Conservation (phyloP, 2,797 vertebrate genomes). For the Ctenopoma kingsleyae region DNA sequence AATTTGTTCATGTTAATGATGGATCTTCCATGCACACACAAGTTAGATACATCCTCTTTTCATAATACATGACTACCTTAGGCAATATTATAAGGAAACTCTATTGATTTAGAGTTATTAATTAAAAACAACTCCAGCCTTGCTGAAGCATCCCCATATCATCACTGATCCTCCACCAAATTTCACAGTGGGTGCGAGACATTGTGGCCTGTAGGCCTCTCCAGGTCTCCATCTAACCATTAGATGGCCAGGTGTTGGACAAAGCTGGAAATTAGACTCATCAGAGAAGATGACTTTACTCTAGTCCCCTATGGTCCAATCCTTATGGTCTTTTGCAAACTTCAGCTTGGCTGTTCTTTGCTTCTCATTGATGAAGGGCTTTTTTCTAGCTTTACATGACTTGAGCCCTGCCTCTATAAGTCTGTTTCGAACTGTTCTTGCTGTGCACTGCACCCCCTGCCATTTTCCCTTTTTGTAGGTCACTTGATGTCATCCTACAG, state of each 20-base stretch:
- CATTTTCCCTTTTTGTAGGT: not conserved
- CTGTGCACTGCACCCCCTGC: not conserved
- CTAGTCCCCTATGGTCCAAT: not conserved
- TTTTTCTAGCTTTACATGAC: not conserved
- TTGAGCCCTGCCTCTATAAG: not conserved
- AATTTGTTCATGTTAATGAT: no score
- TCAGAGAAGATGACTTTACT: slow-evolving; percentile 3
- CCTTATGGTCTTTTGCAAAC: no score
- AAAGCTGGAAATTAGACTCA: slow-evolving; percentile 13
- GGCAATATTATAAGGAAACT: no score
- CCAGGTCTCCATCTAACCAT: slow-evolving; percentile 6
- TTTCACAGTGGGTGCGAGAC: no score
- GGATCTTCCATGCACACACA: no score
- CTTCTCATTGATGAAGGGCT: not conserved
- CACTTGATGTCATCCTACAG: not conserved
- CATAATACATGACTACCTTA: no score
- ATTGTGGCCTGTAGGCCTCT: no score
- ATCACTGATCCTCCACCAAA: no score
- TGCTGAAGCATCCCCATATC: no score
- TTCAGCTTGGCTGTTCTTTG: not conserved
- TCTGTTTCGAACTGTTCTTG: not conserved
- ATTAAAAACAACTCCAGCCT: no score
- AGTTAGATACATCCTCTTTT: no score
- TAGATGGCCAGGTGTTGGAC: slow-evolving; percentile 6
- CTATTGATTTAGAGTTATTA: no score